These are phyloP conservation scores for Plagodis pulveraria DNA, from an alignment of 2,888 invertebrate genomes.

Conservation along the genomic window DNA sequence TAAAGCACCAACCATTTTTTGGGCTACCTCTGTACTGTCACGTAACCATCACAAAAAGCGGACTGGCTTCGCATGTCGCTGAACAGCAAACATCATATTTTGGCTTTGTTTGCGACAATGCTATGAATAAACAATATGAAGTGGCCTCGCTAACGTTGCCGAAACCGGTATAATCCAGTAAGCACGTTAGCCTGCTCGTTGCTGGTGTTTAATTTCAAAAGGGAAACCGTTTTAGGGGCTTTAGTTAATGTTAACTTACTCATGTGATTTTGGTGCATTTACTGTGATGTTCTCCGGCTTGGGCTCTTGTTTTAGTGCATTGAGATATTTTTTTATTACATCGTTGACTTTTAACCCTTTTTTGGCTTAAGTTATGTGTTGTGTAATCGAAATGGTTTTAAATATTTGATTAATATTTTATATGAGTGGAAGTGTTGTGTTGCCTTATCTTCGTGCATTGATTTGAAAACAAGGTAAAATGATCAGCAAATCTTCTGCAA, in stretches of 20 bases:
- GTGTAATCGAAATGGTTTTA: no score
- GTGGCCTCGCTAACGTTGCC: constrained; percentile 29
- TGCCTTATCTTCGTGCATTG: no score
- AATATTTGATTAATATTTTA: no score
- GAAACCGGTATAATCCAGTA: constrained; percentile 34
- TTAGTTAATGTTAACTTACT: no score
- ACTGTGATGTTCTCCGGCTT: no score
- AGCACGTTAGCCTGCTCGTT: constrained; percentile 26
- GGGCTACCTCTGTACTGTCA: background rate
- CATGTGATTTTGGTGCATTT: no score
- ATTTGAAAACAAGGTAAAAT: constrained; percentile 11
- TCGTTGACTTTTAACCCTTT: no score
- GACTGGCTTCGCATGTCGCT: constrained; percentile 24
- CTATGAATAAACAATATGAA: constrained; percentile 56
- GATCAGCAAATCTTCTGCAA: constrained; percentile 9
- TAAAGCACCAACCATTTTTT: constrained; percentile 6
- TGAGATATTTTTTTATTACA: no score
- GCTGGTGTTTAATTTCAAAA: constrained; percentile 27
- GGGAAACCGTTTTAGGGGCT: background rate
- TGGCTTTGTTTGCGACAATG: constrained; percentile 49
- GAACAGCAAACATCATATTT: constrained; percentile 42
- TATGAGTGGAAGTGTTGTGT: no score
- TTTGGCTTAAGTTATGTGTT: no score
- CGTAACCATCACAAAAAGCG: constrained; percentile 21
- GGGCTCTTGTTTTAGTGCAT: no score